These are phyloP conservation scores for Eulithis prunata DNA, from an alignment of 2,888 invertebrate species.

Conservation along the genomic window DNA sequence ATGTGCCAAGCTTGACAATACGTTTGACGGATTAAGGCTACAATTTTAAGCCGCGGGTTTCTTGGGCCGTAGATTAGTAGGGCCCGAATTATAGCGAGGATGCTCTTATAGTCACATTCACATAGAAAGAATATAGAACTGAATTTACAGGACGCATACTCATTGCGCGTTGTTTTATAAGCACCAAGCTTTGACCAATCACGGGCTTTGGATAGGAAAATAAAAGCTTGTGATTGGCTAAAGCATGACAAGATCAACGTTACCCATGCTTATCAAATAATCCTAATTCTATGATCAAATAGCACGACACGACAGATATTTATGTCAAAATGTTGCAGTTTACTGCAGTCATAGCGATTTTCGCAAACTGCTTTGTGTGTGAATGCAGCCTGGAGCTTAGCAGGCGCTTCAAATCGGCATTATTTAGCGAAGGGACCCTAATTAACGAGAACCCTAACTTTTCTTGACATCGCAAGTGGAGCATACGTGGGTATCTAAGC, in stretches of 20 bases:
- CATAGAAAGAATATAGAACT: constrained; percentile 9
- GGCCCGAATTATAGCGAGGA: constrained; percentile 55
- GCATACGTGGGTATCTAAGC: constrained; percentile 59
- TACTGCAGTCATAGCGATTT: background rate
- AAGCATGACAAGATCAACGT: too few species aligned
- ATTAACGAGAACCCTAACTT: constrained; percentile 74
- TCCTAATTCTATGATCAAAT: too few species aligned
- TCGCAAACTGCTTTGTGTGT: constrained; percentile 8
- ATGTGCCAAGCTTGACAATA: constrained; percentile 41
- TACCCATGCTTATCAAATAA: too few species aligned
- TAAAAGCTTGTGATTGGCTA: too few species aligned
- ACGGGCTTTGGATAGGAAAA: too few species aligned
- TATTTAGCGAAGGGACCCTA: constrained; percentile 68
- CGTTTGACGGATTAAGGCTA: constrained; percentile 46
- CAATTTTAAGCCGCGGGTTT: constrained; percentile 41
- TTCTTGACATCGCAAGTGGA: constrained; percentile 65
- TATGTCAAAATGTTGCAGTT: too few species aligned
- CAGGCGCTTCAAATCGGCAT: constrained; percentile 72
- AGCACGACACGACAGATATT: too few species aligned
- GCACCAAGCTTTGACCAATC: too few species aligned
- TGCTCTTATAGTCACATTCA: constrained; percentile 45
- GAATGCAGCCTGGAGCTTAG: constrained; percentile 53
- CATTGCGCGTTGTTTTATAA: too few species aligned
- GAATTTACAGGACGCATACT: too few species aligned
- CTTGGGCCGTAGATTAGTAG: constrained; percentile 39